Evolutionary conservation across 2,888 invertebrate species (phyloP).

Genomic region (Lasius platythorax): DNA sequence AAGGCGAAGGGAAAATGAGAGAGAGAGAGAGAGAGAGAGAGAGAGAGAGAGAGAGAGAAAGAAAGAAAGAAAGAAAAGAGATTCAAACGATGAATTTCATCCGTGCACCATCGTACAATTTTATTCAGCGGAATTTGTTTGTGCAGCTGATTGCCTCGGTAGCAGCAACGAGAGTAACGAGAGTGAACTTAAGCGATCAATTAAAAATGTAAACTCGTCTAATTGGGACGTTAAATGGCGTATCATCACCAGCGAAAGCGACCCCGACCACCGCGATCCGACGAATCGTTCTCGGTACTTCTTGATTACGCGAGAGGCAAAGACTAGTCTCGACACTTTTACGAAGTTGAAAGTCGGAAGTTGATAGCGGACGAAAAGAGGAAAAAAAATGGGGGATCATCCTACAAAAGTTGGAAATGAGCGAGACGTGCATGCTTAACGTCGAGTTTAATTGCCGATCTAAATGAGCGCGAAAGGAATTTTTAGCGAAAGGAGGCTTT

Average conservation of each 20-base stretch:
- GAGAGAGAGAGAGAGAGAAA: background rate
- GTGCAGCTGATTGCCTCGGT: conserved; percentile 72
- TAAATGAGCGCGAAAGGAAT: conserved; percentile 37
- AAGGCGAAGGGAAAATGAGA: background rate
- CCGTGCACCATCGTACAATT: conserved; percentile 53
- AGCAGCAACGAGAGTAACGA: conserved; percentile 38
- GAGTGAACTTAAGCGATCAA: conserved; percentile 70
- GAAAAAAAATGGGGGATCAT: conserved; percentile 10
- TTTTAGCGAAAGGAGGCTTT: conserved; percentile 23
- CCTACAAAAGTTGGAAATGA: conserved; percentile 39
- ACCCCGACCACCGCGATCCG: conserved; percentile 16
- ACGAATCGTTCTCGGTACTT: conserved; percentile 40
- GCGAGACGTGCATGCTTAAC: conserved; percentile 36
- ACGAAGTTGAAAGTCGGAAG: conserved; percentile 35
- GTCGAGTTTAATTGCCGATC: conserved; percentile 39
- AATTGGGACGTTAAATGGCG: conserved; percentile 72
- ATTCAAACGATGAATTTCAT: conserved; percentile 54
- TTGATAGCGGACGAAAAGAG: conserved; percentile 28
- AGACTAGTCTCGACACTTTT: conserved; percentile 50
- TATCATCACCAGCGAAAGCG: conserved; percentile 58
- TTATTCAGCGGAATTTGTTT: conserved; percentile 69
- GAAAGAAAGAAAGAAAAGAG: background rate
- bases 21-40: background rate
- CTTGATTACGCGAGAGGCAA: conserved; percentile 56
- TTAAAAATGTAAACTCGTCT: conserved; percentile 75